Conservation (phyloP, 2,113 vertebrate species). For the Dipodomys stephensi region DNA sequence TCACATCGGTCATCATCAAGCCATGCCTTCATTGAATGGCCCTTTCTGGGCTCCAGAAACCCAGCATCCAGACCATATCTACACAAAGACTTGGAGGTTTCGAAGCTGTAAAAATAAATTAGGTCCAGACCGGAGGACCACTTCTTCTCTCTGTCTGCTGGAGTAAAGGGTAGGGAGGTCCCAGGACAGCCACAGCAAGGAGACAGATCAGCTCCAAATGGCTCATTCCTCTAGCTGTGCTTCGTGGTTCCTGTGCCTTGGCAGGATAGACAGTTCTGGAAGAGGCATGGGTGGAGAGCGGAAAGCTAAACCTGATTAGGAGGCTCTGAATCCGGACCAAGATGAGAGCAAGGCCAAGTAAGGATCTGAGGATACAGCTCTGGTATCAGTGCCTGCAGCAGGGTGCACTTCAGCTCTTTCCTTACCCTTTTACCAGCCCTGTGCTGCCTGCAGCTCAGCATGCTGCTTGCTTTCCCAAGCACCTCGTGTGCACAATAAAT, state of each 20-base stretch:
- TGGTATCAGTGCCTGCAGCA: no score
- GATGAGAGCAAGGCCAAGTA: background rate
- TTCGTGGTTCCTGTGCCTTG: background rate
- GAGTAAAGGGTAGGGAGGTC: accelerated
- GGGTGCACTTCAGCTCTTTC: no score
- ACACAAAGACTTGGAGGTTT: background rate
- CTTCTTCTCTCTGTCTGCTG: background rate
- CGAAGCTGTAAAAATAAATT: background rate
- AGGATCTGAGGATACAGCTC: accelerated
- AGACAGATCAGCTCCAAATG: background rate
- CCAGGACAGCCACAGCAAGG: background rate
- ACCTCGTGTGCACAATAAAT: background rate
- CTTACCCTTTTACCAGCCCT: background rate
- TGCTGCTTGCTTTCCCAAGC: background rate
- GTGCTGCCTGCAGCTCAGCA: background rate
- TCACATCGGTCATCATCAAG: background rate
- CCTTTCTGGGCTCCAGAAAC: background rate
- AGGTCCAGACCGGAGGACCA: background rate
- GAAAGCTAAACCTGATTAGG: background rate
- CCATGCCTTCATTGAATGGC: background rate
- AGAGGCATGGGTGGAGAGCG: background rate
- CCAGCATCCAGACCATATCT: background rate
- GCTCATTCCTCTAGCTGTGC: background rate
- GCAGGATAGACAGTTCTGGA: background rate
- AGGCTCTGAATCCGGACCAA: background rate